Conservation (phyloP, 2,113 vertebrate genomes). For the Myotis davidii region DNA sequence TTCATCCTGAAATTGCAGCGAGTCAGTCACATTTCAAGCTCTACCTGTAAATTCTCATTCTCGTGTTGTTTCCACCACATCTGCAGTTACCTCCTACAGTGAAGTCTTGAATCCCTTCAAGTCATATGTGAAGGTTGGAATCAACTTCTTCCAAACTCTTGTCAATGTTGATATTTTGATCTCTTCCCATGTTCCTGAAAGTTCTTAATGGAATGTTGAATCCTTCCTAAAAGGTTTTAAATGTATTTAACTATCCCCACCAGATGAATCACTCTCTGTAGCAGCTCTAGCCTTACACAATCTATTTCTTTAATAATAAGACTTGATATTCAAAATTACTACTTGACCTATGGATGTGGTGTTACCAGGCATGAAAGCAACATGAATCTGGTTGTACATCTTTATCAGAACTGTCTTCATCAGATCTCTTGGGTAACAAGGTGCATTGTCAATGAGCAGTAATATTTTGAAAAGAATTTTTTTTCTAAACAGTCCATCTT, state of each 20-base stretch:
- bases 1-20: neutral
- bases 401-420: neutral
- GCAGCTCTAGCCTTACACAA: neutral
- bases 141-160: neutral
- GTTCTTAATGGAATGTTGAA: neutral
- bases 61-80: neutral
- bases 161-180: neutral
- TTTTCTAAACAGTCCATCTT: neutral
- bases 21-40: neutral
- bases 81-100: neutral
- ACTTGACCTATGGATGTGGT: neutral
- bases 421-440: neutral
- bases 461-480: neutral
- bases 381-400: neutral
- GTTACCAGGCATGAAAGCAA: neutral
- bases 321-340: neutral
- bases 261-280: neutral
- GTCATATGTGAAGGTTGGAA: neutral
- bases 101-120: neutral
- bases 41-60: neutral
- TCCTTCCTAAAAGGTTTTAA: neutral
- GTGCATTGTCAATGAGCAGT: neutral
- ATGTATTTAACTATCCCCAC: neutral
- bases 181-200: neutral
- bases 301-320: neutral